Evolutionary conservation across 2,113 vertebrate species (phyloP), one percentile per base, ranked within the genome.

Genomic region (Prolemur simus): DNA sequence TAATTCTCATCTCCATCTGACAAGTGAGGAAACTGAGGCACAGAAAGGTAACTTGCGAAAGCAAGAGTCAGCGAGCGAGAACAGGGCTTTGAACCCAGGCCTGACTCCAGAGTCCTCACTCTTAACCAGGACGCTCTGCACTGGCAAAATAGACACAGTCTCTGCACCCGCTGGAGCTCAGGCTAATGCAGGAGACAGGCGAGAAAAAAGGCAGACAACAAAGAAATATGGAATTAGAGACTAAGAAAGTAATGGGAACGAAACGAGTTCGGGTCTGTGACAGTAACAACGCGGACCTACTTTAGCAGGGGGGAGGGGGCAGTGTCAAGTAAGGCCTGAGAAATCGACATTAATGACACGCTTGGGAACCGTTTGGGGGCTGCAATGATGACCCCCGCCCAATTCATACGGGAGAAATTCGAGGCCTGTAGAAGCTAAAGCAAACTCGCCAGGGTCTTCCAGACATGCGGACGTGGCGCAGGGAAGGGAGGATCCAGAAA

Each of bases 381-480:
- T 96, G 95, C 49, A 52, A 10, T 10, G 68, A 90, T 15, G 49
- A 87, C 69, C 47, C 17, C 45, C 2, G 18, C 91, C 96, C 73
- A 49, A 64, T 54, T 78, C 47, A 88, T 37, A 27, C 20, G 11
- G 39, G 64, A 42, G 54, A 95, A 87, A 93, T 92, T 86, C 68
- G 15, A 91, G 83, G 80, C 52, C 39, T 21, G 13, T 1, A 84
- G 56, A 81, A 10, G 34, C 95, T 80, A 34, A 58, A 89, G 83
- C 85, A 52, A 84, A 96, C 83, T 76, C 89, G 87, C 74, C 80
- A 81, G 68, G 85, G 96, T 91, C 74, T 64, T 64, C 69, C 34
- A 89, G 87, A 88, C 37, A 12, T 84, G 96, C 5, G 91, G 94
- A 97, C 96, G 97, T 97, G 97, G 97, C 98, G 96, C 86, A 87